Conservation (phyloP, 2,113 vertebrate species). For the Procavia capensis region DNA sequence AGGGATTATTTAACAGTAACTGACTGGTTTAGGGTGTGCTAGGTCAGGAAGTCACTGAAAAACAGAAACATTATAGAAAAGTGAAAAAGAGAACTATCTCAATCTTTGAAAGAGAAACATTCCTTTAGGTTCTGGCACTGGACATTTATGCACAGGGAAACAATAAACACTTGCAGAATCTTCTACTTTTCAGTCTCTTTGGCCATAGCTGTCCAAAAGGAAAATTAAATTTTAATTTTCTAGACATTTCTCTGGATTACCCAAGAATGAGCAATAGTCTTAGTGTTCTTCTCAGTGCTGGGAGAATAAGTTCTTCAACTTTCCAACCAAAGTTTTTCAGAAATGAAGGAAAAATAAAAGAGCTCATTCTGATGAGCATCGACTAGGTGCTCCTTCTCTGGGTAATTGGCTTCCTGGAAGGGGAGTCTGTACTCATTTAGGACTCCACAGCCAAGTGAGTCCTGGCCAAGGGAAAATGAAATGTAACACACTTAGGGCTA, state of each 20-base stretch:
- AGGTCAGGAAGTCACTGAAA: neutral
- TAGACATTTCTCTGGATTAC: neutral
- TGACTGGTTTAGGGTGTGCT: neutral
- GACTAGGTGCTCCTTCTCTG: slow-evolving; percentile 40
- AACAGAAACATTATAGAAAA: neutral
- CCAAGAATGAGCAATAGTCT: neutral
- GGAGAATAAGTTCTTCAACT: slow-evolving; percentile 43
- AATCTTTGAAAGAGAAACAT: slow-evolving; percentile 35
- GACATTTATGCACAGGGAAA: neutral
- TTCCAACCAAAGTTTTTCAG: slow-evolving; percentile 52
- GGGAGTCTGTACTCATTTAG: slow-evolving; percentile 49
- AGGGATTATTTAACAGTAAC: slow-evolving; percentile 23
- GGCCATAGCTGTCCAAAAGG: neutral
- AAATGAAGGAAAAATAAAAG: slow-evolving; percentile 17
- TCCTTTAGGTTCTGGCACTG: slow-evolving; percentile 21
- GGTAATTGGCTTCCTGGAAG: slow-evolving; percentile 75
- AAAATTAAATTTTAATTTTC: neutral
- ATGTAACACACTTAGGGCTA: slow-evolving; percentile 56
- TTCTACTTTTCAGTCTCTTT: neutral
- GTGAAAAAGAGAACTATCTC: neutral
- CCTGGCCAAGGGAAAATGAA: slow-evolving; percentile 61
- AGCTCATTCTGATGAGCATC: slow-evolving; percentile 31
- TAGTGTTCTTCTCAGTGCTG: neutral
- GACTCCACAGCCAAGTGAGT: slow-evolving; percentile 51
- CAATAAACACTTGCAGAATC: neutral